Base-by-base conservation (phyloP, 1,140 invertebrate species). In the Pygmarrhopalites habei region DNA sequence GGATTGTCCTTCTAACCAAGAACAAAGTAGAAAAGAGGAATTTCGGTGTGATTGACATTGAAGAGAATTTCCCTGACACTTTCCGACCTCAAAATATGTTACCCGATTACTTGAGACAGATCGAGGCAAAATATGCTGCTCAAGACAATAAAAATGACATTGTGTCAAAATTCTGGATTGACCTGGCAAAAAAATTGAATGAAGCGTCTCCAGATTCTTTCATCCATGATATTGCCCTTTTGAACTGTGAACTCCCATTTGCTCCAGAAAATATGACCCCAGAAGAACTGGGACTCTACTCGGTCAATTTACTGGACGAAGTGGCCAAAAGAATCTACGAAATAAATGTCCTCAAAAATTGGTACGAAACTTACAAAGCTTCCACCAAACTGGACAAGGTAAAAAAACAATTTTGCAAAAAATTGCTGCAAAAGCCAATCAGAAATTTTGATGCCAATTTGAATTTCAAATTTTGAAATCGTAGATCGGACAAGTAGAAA, bases 271-370 rank as follows among this genome's bases (percentile, higher is more conserved):
- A 35, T 35, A 5, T 35, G 32, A 35, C 32, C 5, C 12, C 44
- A n/a, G 56, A 59, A 21, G 56, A 49, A 41, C 17, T 44, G 2
- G 35, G 32, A 21, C 14, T 46, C n/a, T 59, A 62, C 43, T 51
- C 58, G 25, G 28, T 46, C 4, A 39, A 56, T 44, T 30, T 67
- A 26, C 58, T 46, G n/a, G 58, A 67, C n/a, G 60, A 67, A 55
- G 58, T 43, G 14, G 60, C 61, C 10, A 39, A 63, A 47, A 12
- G 65, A 14, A 55, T 67, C 49, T 67, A 60, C 25, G 60, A 67
- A 57, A 63, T 67, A 57, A 14, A 57, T 15, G 60, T 66, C 7
- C 21, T 66, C 1, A 15, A 23, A 15, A 53, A 62, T 43, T 66
- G 60, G 65, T 57, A 51, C 29, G 25, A 59, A 41, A 55, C 51